phyloP scores from a whole-genome alignment of 2,113 vertebrate species.

The Halcyon malimbica region DNA sequence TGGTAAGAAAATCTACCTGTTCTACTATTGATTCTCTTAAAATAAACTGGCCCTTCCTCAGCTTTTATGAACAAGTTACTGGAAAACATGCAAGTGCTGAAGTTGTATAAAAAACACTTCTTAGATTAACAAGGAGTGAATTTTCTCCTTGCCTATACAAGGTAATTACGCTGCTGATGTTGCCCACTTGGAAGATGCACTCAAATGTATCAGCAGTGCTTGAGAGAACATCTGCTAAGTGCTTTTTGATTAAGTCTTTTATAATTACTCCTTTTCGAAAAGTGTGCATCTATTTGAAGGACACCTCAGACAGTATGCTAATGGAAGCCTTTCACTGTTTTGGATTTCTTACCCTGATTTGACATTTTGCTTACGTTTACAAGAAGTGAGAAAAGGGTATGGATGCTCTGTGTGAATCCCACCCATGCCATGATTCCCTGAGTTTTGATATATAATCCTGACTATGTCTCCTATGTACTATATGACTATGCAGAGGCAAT shows the following conservation, averaged over 20 bases:
- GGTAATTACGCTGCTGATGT: slow-evolving; percentile 37
- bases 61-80: neutral
- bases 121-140: neutral
- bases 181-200: slow-evolving; percentile 40
- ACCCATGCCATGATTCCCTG: neutral
- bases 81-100: neutral
- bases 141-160: slow-evolving; percentile 17
- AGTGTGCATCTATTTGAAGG: slow-evolving; percentile 28
- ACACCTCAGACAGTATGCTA: slow-evolving; percentile 15
- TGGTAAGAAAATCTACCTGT: neutral
- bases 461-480: neutral
- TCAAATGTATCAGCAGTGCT: slow-evolving; percentile 41
- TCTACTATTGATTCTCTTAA: neutral
- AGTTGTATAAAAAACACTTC: neutral
- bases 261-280: slow-evolving; percentile 58
- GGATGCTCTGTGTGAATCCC: neutral
- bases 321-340: neutral
- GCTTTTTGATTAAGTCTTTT: slow-evolving; percentile 58
- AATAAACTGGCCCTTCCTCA: neutral
- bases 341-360: neutral
- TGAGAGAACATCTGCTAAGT: slow-evolving; percentile 54
- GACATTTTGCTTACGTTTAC: neutral
- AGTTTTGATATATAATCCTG: neutral
- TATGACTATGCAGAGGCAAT: neutral
- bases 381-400: neutral